Base-by-base conservation (phyloP, 2,888 invertebrate species). In the Lissonota sp. region DNA sequence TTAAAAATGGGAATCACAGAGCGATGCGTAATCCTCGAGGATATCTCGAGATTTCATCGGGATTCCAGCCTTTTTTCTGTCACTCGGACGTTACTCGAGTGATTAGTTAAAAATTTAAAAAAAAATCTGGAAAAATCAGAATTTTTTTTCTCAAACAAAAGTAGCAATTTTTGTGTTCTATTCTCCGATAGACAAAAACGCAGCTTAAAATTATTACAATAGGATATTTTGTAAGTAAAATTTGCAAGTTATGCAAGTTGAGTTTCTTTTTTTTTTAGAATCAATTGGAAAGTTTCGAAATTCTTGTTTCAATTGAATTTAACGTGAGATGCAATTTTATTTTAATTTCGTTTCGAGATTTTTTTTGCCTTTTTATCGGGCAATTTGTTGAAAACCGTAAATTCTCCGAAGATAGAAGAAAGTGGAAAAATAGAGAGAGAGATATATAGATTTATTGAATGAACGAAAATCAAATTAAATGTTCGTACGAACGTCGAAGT, bases 401-500 rank as follows among this genome's bases (percentile, higher is more conserved):
- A 37, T 63, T 51, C 12, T 7, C n/a, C 7, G 44, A 55, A 60
- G 37, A 26, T 7, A n/a, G 53, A 55, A 12, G 53, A 49, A 14
- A 49, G 39, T 37, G n/a, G n/a, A 62, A 55, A 46, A 44, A 73
- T 1, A 58, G n/a, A 57, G n/a, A 14, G 40, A 69, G 37, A 46
- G 39, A 46, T 57, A 70, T 66, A 26, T 26, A 58, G 26, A 6
- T 53, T 53, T 53, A 53, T 67, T 55, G 42, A 53, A 60, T 14
- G 60, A 67, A 57, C 26, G 42, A 53, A 46, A 69, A 71, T 71
- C 26, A 71, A 63, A 58, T 44, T 8, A 63, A 64, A 63, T 49
- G 62, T 75, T 80, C 66, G 63, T 44, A 74, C 57, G 57, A 76
- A 77, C 26, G 16, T 55, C 8, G 58, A 66, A 72, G 57, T 79